Evolutionary conservation across 2,797 vertebrate genomes (phyloP), one percentile per base, ranked within the genome.

Genomic region (Bryconaethiops microstoma): DNA sequence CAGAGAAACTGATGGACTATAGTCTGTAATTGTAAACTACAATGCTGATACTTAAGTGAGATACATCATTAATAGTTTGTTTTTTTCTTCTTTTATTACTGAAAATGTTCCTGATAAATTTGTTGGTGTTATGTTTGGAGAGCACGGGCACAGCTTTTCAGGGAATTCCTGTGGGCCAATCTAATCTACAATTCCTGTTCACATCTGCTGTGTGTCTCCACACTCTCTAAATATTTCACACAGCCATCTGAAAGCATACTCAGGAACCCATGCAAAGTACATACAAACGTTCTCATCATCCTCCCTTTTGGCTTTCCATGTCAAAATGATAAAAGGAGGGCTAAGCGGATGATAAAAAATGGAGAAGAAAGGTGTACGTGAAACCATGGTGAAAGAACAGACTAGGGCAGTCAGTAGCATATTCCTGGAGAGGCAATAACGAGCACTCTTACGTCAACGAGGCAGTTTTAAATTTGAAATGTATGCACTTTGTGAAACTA

Each of bases 141-240:
- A 83, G 59, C 65, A 35, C 35, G 39, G 67, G 59, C 52, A 79
- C 77, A 75, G 62, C 21, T 67, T 79, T 68, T 7, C 73, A 59
- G 9, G 16, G 39, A 83, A 65, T 23, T 64, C 77, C 82, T 65
- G 25, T 8, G 75, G 76, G 48, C 57, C 45, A 39, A 69, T 54
- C 78, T 78, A 84, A 84, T 77, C 63, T 55, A 74, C 69, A 25
- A 81, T 42, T 55, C 93, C 92, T 92, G 89, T 91, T 93, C 91
- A 64, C 81, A 82, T 76, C 77, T 83, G 82, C 50, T 57, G 21
- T 25, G 50, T 71, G 82, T 79, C 77, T 55, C 21, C 55, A 92
- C 91, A 91, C 88, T 87, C 85, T 88, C 93, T 91, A 92, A 90
- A 94, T 91, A 93, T 95, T 94, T 94, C 92, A 95, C 91, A 92